Percentiles rank a stretch among this genome's conserved stretches.
These are phyloP conservation scores for Monoplex corrugatus DNA, from an alignment of 2,888 invertebrate species.

Conservation along the genomic window DNA sequence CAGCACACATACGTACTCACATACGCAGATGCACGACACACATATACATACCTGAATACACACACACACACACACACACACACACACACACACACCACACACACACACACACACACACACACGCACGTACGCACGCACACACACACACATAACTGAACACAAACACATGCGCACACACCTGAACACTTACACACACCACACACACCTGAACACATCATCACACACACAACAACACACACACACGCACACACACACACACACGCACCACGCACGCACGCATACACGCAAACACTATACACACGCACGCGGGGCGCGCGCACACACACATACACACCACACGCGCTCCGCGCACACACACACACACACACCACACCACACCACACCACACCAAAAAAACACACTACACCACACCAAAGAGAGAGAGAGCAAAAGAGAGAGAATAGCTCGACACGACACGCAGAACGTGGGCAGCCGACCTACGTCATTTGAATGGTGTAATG, in stretches of 20 bases:
- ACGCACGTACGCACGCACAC: neutral
- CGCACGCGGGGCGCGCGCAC: neutral
- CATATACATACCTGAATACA: neutral
- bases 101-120: neutral
- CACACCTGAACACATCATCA: neutral
- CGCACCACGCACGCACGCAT: neutral
- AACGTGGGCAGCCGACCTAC: no score
- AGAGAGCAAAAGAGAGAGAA: no score
- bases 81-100: neutral
- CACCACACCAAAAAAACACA: no score
- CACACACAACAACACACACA: neutral
- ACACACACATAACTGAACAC: neutral
- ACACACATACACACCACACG: neutral
- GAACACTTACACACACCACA: neutral
- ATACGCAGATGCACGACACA: neutral
- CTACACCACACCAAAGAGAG: no score
- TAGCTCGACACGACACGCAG: no score
- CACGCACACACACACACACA: neutral
- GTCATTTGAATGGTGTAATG: no score
- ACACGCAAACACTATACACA: neutral
- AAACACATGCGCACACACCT: neutral
- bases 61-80: neutral
- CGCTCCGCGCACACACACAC: neutral
- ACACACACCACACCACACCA: neutral
- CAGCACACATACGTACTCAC: neutral